Evolutionary conservation across 2,113 vertebrate genomes (phyloP).

Genomic region (Onychostoma macrolepis): DNA sequence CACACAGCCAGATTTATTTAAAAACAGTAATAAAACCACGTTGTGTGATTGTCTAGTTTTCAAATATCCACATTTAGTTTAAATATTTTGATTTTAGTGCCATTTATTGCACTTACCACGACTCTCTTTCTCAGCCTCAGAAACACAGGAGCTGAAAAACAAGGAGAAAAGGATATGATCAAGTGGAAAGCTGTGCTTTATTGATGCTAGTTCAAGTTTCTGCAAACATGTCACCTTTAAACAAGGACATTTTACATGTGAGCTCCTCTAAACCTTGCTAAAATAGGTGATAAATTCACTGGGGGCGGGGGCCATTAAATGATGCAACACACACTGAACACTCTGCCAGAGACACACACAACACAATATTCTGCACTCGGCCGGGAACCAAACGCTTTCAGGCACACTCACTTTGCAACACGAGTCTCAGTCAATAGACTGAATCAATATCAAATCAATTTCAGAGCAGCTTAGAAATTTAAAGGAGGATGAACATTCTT

Average conservation of each 20-base stretch:
- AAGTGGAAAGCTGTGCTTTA: neutral
- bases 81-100: neutral
- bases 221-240: neutral
- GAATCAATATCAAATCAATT: neutral
- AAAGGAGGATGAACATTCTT: neutral
- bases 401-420: slow-evolving; percentile 4
- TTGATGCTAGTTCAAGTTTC: neutral
- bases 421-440: neutral
- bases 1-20: neutral
- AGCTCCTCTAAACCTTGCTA: neutral
- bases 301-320: neutral
- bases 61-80: neutral
- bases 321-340: neutral
- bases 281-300: neutral
- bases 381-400: slow-evolving; percentile 1
- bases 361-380: too few species aligned
- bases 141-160: slow-evolving; percentile 79
- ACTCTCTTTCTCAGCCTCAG: slow-evolving; percentile 76
- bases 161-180: slow-evolving; percentile 2
- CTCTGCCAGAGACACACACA: neutral
- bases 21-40: neutral
- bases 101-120: slow-evolving; percentile 75
- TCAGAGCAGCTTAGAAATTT: neutral
- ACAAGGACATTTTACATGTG: neutral
- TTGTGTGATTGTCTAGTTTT: neutral